Evolutionary conservation across 2,888 invertebrate species (phyloP), one percentile per base, ranked within the genome.

Genomic region (Tipula confusa): DNA sequence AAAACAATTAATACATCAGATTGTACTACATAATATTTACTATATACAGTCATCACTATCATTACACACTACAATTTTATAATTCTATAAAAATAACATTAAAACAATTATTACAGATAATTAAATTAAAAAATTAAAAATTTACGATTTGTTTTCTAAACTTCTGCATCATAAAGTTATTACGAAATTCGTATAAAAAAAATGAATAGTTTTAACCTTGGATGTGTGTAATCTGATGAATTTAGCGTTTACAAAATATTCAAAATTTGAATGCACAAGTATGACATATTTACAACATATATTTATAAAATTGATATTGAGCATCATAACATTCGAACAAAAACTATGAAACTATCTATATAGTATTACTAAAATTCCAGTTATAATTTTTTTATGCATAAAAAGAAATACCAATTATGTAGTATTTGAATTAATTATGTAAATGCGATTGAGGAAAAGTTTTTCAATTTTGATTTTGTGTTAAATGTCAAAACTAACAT

Each of bases 371-470:
- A 64, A 64, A 64, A 64, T 9, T 24, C 18, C 64, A 18, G 64
- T 64, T 64, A 24, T 0, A 24, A 64, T 64, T 24, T 64, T 64
- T 64, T 1, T 64, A 64, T 9, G 64, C 24, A 24, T 2, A 64
- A 6, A 33, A 64, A 43, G 9, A n/a, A 64, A 64, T 24, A 64
- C 64, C 7, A n/a, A 43, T n/a, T n/a, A 43, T 43, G n/a, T 43
- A 33, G 13, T 38, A 38, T 38, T 24, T 18, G 24, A 15, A 64
- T 64, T 24, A 64, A 64, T 24, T 64, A 64, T 64, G 64, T 24
- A 64, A 64, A 64, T n/a, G 64, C 18, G 64, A 64, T 64, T 64
- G 64, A n/a, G n/a, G 64, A 64, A 64, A 64, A 64, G 64, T 64
- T 64, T 64, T 5, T 15, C 15, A 43, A 15, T 43, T 43, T 15